Percentiles rank a stretch among this genome's conserved stretches.
Conservation (phyloP, 2,888 invertebrate species). For the Escarpia spicata region DNA sequence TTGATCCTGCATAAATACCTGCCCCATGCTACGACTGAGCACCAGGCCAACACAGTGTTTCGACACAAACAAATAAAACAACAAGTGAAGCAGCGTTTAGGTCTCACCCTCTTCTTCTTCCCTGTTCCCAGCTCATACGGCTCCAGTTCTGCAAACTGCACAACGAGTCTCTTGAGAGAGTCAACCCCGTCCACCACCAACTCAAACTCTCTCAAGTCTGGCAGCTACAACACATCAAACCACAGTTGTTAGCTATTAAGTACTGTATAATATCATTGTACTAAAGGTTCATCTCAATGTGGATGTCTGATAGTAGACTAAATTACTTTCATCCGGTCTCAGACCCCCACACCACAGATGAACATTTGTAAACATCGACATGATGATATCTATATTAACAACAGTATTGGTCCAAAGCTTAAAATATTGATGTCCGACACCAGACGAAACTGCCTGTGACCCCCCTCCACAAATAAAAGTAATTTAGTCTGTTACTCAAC, state of each 20-base stretch:
- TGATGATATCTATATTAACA: no score
- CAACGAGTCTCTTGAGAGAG: slow-evolving; percentile 65
- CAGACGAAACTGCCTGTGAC: no score
- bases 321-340: no score
- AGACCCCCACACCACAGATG: no score
- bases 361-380: no score
- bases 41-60: neutral
- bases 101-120: neutral
- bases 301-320: no score
- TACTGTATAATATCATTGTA: neutral
- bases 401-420: no score
- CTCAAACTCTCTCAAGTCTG: slow-evolving; percentile 63
- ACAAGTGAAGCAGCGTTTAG: neutral
- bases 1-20: no score
- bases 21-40: no score
- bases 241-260: neutral
- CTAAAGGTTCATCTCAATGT: neutral
- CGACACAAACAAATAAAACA: neutral
- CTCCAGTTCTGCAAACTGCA: slow-evolving; percentile 57
- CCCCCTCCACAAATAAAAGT: no score
- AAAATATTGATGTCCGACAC: no score
- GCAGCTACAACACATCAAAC: slow-evolving; percentile 46
- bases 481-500: no score
- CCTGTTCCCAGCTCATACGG: slow-evolving; percentile 39
- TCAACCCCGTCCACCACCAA: slow-evolving; percentile 69